These are phyloP conservation scores for Nasonia oneida DNA, from an alignment of 2,888 invertebrate species.

Conservation along the genomic window DNA sequence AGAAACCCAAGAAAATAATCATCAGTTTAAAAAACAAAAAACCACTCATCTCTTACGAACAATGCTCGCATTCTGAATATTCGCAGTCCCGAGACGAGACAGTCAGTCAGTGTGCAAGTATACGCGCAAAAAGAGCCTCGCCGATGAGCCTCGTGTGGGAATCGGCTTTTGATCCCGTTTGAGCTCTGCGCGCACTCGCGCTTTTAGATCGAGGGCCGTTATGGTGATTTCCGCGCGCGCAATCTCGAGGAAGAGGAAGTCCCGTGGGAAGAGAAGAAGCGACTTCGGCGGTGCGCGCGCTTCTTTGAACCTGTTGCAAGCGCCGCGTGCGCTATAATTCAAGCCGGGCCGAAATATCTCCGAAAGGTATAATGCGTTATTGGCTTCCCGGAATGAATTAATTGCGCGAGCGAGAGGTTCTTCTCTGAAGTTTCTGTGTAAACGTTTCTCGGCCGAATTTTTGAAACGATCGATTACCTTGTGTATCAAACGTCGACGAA, in stretches of 20 bases:
- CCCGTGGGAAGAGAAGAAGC: constrained; percentile 48
- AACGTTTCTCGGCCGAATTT: no score
- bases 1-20: no score
- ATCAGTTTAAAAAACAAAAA: no score
- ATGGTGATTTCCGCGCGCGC: constrained; percentile 49
- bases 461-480: no score
- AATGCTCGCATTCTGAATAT: background rate
- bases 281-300: constrained; percentile 26
- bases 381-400: background rate
- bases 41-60: no score
- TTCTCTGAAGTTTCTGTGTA: no score
- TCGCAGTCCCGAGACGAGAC: background rate
- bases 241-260: constrained; percentile 39
- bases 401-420: background rate
- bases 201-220: constrained; percentile 21
- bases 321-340: background rate
- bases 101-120: background rate
- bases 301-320: constrained; percentile 50
- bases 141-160: background rate
- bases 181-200: background rate
- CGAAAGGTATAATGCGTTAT: background rate
- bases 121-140: background rate
- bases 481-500: no score
- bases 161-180: constrained; percentile 30
- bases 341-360: background rate